Percentiles rank a stretch among this genome's conserved stretches.
phyloP scores from a whole-genome alignment of 92 coral and sea anemone genomes.

The Bergia sp. region DNA sequence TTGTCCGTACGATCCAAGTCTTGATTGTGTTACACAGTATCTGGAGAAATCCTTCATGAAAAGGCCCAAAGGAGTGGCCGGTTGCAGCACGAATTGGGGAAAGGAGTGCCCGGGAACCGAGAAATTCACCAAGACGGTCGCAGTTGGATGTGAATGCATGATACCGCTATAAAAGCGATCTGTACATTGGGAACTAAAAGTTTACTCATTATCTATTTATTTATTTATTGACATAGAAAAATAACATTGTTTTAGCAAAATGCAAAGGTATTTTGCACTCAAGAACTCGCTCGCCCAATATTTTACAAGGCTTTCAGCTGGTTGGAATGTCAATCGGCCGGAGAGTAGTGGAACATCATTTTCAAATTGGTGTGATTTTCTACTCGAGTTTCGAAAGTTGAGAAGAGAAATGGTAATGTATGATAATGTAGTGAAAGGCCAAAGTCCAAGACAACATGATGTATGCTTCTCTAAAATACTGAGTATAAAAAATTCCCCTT shows the following conservation, averaged over 20 bases:
- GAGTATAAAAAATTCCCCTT: no score
- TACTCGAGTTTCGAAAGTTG: no score
- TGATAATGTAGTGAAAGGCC: no score
- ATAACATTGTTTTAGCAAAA: not conserved
- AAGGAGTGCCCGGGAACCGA: constrained; percentile 12
- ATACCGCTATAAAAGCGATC: constrained; percentile 6
- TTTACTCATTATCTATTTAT: not conserved
- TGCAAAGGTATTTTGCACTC: no score
- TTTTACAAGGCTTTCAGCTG: no score
- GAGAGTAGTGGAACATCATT: no score
- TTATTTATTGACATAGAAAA: not conserved
- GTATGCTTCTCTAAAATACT: no score
- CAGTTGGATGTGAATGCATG: constrained; percentile 45
- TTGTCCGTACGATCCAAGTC: constrained; percentile 31
- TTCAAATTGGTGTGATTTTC: no score
- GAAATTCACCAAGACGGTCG: constrained; percentile 7
- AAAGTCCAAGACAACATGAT: no score
- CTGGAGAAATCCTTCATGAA: constrained; percentile 31
- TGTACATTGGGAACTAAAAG: not conserved
- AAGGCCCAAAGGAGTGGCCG: constrained; percentile 21
- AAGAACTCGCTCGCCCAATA: no score
- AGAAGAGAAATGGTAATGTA: no score
- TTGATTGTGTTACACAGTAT: constrained; percentile 41
- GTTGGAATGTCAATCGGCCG: no score
- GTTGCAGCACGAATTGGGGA: constrained; percentile 36